Conservation (phyloP, 2,888 invertebrate species). For the Sinhomidia bicolor region DNA sequence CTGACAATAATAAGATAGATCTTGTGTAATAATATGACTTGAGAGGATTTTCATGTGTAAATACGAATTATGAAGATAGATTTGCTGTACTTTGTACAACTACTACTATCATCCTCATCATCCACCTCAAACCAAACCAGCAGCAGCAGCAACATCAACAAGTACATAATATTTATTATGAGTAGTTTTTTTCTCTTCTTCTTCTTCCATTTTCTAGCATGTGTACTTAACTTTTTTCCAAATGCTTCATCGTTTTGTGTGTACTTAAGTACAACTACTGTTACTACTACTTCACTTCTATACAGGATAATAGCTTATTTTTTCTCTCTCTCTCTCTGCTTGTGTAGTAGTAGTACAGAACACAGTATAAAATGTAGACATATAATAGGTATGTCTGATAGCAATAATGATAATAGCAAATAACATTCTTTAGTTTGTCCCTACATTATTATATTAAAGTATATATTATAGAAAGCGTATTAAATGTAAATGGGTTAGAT, state of each 20-base stretch:
- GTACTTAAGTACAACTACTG: constrained; percentile 40
- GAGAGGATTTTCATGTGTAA: constrained; percentile 74
- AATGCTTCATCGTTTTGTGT: constrained; percentile 18
- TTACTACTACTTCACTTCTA: neutral
- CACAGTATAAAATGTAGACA: neutral
- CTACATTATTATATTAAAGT: no score
- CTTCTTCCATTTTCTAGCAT: constrained; percentile 3
- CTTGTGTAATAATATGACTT: constrained; percentile 74
- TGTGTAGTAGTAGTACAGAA: neutral
- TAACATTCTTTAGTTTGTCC: neutral
- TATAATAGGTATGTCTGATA: constrained; percentile 34
- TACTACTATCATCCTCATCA: constrained; percentile 33
- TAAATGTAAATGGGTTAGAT: constrained; percentile 24
- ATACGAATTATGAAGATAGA: constrained; percentile 74
- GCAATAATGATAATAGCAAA: constrained; percentile 20
- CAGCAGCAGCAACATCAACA: constrained; percentile 55
- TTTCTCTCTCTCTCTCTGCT: neutral
- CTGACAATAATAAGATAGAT: constrained; percentile 74
- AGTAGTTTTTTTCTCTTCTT: constrained; percentile 13
- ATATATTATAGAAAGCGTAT: neutral
- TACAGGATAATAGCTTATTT: no score
- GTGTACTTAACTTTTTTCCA: constrained; percentile 37
- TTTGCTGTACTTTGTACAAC: constrained; percentile 64
- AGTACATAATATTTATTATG: constrained; percentile 62
- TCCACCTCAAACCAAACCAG: constrained; percentile 52